Evolutionary conservation across 2,113 vertebrate species (phyloP).

Genomic region (Brachyistius frenatus): DNA sequence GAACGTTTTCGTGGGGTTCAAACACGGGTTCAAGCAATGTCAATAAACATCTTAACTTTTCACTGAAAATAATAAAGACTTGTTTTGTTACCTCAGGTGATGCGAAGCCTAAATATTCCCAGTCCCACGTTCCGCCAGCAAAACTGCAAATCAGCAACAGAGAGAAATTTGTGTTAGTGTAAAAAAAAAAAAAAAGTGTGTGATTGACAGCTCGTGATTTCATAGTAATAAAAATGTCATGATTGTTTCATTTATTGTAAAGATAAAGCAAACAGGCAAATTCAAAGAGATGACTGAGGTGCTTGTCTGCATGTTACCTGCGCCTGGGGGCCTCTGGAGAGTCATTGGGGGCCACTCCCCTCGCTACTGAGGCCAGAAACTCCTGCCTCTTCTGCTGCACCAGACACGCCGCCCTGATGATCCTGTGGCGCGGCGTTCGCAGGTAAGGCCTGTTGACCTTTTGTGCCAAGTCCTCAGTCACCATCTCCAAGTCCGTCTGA

Average conservation of each 20-base stretch:
- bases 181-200: not conserved
- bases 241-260: not conserved
- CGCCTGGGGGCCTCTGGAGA: slow-evolving; percentile 94
- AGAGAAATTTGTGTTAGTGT: not conserved
- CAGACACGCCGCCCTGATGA: slow-evolving; percentile 95
- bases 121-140: slow-evolving; percentile 98
- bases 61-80: not conserved
- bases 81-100: slow-evolving; percentile 93
- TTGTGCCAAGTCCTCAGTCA: slow-evolving; percentile 98
- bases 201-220: too few species aligned
- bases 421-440: slow-evolving; percentile 97
- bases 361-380: slow-evolving; percentile 95
- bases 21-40: not conserved
- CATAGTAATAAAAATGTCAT: too few species aligned
- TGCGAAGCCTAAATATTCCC: slow-evolving; percentile 99
- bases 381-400: slow-evolving; percentile 98
- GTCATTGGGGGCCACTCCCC: slow-evolving; percentile 97
- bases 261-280: not conserved
- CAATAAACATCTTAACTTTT: not conserved
- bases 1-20: not conserved
- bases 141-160: slow-evolving; percentile 86
- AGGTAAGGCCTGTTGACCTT: slow-evolving; percentile 99
- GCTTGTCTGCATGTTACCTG: slow-evolving; percentile 84
- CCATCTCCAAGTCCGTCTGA: slow-evolving; percentile 99
- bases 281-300: not conserved